Evolutionary conservation across 2,888 invertebrate species (phyloP).

Genomic region (Lapara coniferarum): DNA sequence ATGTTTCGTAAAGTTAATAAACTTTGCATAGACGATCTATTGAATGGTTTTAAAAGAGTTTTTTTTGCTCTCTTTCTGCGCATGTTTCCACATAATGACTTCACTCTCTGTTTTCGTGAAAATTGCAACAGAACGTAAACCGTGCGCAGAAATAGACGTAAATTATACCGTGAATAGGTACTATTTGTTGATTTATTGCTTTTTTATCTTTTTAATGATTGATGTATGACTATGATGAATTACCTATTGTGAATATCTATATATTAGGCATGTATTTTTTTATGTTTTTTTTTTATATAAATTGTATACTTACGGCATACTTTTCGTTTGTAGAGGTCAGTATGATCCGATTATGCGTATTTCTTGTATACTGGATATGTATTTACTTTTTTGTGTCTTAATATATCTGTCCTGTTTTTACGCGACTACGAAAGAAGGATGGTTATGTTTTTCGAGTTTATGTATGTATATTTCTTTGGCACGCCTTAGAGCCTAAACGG

Average conservation of each 20-base stretch:
- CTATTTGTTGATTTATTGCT: neutral
- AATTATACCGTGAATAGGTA: neutral
- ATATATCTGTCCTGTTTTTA: no score
- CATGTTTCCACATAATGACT: neutral
- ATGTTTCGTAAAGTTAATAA: constrained; percentile 12
- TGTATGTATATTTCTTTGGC: no score
- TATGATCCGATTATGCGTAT: no score
- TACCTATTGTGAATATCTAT: neutral
- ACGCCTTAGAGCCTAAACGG: no score
- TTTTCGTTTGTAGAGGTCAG: no score
- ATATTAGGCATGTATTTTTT: neutral
- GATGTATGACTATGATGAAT: neutral
- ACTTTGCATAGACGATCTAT: constrained; percentile 13
- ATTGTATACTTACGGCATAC: neutral
- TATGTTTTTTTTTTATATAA: neutral
- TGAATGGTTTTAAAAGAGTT: neutral
- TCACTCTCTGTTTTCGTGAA: neutral
- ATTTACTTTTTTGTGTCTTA: no score
- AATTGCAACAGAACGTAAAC: neutral
- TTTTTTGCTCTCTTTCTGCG: neutral
- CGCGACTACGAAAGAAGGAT: no score
- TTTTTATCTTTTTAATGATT: constrained; percentile 22
- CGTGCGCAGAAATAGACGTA: constrained; percentile 1
- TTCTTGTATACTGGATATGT: no score
- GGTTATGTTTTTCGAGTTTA: no score